These are phyloP conservation scores for Drosophila colorata DNA, from an alignment of 2,888 invertebrate species.

Conservation along the genomic window DNA sequence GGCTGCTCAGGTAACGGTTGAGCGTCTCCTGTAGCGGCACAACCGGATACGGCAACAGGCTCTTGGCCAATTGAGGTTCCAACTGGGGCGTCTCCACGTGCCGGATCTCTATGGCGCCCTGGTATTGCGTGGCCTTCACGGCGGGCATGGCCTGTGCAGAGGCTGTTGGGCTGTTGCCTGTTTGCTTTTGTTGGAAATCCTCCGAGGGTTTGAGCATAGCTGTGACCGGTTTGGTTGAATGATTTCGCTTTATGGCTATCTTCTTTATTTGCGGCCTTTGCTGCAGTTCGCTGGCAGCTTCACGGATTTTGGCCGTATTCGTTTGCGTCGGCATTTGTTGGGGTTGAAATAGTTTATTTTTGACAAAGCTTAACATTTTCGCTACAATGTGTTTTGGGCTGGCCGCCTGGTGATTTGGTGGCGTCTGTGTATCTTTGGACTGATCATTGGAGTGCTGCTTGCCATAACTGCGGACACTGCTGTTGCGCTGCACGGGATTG, in stretches of 20 bases:
- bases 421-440: not conserved
- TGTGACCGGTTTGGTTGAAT: not conserved
- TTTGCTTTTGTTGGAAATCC: too few relatives aligned
- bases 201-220: not conserved
- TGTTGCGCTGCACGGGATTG: conserved; percentile 10
- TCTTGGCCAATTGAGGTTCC: not conserved
- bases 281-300: not conserved
- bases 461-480: conserved; percentile 15
- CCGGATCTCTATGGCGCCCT: not conserved
- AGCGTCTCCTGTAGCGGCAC: conserved; percentile 92
- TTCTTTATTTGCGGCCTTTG: not conserved
- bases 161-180: too few relatives aligned
- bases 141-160: too few relatives aligned
- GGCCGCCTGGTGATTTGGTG: not conserved
- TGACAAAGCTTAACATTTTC: conserved; percentile 5
- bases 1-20: conserved; percentile 90
- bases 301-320: too few relatives aligned
- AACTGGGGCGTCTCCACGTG: not conserved
- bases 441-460: not conserved
- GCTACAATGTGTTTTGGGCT: not conserved
- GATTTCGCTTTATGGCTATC: not conserved
- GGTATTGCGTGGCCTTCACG: not conserved
- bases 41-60: conserved; percentile 88
- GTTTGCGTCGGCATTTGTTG: too few relatives aligned
- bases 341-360: not conserved